Base-by-base conservation (phyloP, 2,888 invertebrate genomes). In the Plebejus argus region DNA sequence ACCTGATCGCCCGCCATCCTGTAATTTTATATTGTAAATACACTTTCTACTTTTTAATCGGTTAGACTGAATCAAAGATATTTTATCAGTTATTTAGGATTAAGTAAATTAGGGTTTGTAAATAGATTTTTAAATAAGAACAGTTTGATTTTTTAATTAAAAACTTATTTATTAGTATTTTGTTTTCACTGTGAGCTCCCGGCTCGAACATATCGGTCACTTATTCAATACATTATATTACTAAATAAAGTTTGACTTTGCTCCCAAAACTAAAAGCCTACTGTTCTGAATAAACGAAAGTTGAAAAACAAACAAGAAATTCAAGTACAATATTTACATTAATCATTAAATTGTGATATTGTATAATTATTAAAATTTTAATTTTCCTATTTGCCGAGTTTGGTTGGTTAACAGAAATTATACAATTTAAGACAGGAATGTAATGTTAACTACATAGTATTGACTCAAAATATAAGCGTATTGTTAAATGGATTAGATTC, bases 131-230 rank as follows among this genome's bases (percentile, higher is more conserved):
- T 89, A 86, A 90, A 87, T 91, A 91, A 92, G 88, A 89, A 80
- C 85, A 83, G 81, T 78, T 83, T 85, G 78, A 79, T 88, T 88
- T 90, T 89, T 86, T 86, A 90, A 39, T 72, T 88, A 90, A 92
- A 90, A 88, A 85, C 86, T 88, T 92, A 93, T 93, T 93, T 93
- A 93, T 93, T 93, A 88, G 82, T 82, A 83, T 85, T 84, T 82
- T 71, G 28, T 78, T 78, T 79, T 78, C 70, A 80, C 49, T 74
- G 49, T 53, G 23, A 49, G 49, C 74, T 18, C 3, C 23, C 53
- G 3, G 66, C 33, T 66, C 66, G 28, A 49, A 53, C 28, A 23
- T 72, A 72, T 23, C 5, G 53, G 49, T 28, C 18, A 39, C 39
- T 74, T 23, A 28, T 53, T 18, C 18, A 49, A 49, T 53, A 20